These are phyloP conservation scores for Plecturocebus donacophilus DNA, from an alignment of 2,113 vertebrate genomes.

Conservation along the genomic window DNA sequence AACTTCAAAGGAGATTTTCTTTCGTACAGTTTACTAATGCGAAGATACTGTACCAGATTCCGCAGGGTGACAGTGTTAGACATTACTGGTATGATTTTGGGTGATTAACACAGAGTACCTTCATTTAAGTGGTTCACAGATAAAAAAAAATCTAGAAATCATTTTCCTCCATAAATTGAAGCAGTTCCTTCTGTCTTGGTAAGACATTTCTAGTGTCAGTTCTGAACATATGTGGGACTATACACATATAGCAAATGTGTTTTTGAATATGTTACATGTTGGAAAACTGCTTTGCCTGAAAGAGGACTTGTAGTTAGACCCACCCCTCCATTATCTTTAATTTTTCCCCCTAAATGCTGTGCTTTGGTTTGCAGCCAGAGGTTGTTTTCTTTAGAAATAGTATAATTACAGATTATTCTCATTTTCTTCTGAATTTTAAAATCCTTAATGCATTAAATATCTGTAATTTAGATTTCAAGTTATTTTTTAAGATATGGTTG, in stretches of 20 bases:
- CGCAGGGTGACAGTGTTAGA: constrained; percentile 44
- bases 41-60: not conserved
- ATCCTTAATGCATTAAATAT: not conserved
- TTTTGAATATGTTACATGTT: not conserved
- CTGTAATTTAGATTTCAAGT: not conserved
- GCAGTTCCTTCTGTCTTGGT: constrained; percentile 70
- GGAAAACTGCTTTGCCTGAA: not conserved
- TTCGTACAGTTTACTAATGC: not conserved
- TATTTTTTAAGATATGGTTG: not conserved
- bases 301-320: constrained; percentile 5
- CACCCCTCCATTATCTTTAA: not conserved
- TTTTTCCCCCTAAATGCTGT: not conserved
- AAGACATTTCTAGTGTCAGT: constrained; percentile 36
- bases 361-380: not conserved
- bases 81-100: constrained; percentile 12
- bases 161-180: constrained; percentile 67
- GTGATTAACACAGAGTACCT: not conserved
- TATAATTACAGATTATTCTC: not conserved
- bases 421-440: constrained; percentile 32
- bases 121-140: constrained; percentile 51
- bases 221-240: not conserved
- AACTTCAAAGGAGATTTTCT: not conserved
- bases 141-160: constrained; percentile 14
- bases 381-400: constrained; percentile 38
- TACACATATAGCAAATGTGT: not conserved